A percentile compares a stretch with the other conserved stretches of the same genome.
Evolutionary conservation across 1,140 invertebrate species (phyloP).

Genomic region (Portunus trituberculatus): DNA sequence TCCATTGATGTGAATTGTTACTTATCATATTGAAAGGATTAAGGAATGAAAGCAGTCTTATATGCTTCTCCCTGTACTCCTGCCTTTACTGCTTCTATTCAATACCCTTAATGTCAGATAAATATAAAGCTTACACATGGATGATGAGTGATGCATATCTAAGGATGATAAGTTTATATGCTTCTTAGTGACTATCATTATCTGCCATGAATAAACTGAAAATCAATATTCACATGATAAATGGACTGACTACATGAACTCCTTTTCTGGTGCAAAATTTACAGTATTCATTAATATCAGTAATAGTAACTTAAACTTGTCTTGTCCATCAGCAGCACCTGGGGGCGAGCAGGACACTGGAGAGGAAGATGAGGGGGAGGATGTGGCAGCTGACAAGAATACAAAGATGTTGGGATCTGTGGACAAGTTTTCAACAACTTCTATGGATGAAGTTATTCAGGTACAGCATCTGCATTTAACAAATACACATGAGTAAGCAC

Average conservation of each 20-base stretch:
- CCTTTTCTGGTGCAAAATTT: neutral
- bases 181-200: neutral
- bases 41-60: no score
- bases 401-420: conserved; percentile 65
- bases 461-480: neutral
- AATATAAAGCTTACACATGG: no score
- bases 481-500: no score
- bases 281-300: neutral
- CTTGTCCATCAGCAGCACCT: neutral
- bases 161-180: no score
- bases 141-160: no score
- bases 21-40: no score
- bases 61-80: no score
- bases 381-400: conserved; percentile 43
- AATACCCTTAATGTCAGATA: no score
- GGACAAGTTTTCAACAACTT: conserved; percentile 65
- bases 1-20: no score
- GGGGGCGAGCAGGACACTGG: neutral
- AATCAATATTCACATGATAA: no score
- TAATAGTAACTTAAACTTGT: neutral
- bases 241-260: neutral
- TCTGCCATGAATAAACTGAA: neutral
- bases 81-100: no score
- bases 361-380: conserved; percentile 31
- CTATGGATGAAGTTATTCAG: conserved; percentile 77